Conservation (phyloP, 2,113 vertebrate species). For the Rhineura floridana region DNA sequence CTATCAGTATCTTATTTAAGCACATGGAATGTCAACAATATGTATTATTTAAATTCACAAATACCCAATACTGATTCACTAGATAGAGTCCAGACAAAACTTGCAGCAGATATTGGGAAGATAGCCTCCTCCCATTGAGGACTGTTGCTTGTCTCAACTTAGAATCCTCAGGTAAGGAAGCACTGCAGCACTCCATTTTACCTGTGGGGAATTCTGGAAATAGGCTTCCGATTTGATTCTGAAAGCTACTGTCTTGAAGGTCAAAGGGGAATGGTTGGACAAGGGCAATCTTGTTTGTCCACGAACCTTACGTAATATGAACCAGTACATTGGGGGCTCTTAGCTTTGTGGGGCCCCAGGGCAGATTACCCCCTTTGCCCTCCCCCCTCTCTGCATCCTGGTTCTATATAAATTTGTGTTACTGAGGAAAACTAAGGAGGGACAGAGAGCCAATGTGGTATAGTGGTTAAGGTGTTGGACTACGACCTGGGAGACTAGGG, state of each 20-base stretch:
- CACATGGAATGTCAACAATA: not conserved
- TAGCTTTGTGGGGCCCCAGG: not conserved
- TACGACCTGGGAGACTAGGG: too few relatives aligned
- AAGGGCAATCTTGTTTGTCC: not conserved
- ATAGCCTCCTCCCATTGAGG: not conserved
- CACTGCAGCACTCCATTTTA: not conserved
- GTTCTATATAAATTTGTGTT: not conserved
- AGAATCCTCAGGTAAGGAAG: not conserved
- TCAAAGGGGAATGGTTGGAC: too few relatives aligned
- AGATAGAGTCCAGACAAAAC: not conserved
- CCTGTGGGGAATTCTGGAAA: too few relatives aligned
- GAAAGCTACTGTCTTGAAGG: too few relatives aligned
- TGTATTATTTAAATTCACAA: not conserved
- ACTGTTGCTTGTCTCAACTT: not conserved
- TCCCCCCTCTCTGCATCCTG: not conserved
- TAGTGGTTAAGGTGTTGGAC: too few relatives aligned
- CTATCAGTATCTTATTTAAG: not conserved
- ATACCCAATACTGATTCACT: not conserved
- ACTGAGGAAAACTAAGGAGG: not conserved
- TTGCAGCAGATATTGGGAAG: not conserved
- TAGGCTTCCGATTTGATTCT: too few relatives aligned
- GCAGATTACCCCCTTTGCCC: not conserved
- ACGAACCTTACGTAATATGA: not conserved
- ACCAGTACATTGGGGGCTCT: not conserved
- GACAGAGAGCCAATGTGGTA: too few relatives aligned